Percentiles rank a stretch among this genome's conserved stretches.
Conservation (phyloP, 2,888 invertebrate genomes). For the Nemotelus nigrinus region DNA sequence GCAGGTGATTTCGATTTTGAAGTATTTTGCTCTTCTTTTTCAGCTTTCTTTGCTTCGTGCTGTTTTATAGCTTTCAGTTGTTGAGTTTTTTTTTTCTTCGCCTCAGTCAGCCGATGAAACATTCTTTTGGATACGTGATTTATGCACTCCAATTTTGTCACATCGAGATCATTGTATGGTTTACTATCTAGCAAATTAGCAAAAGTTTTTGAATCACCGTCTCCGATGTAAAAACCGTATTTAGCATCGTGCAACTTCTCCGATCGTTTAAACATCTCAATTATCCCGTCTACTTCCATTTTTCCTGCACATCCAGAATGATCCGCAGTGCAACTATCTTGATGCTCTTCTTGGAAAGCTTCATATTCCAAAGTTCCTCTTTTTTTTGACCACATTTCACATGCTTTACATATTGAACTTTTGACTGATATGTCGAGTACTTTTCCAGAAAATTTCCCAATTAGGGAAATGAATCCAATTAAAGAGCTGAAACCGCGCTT, state of each 20-base stretch:
- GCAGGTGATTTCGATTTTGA: not conserved
- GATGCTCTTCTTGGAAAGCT: constrained; percentile 12
- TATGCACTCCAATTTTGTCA: constrained; percentile 10
- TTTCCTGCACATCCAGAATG: constrained; percentile 23
- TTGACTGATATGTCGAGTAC: constrained; percentile 25
- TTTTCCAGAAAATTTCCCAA: constrained; percentile 29
- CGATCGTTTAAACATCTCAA: constrained; percentile 1
- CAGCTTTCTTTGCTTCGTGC: not conserved
- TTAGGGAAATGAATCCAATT: constrained; percentile 25
- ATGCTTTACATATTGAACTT: not conserved
- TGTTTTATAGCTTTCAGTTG: constrained; percentile 2
- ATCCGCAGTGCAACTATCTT: constrained; percentile 15
- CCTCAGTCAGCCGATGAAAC: constrained; percentile 7
- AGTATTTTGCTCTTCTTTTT: not conserved
- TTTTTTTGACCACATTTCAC: constrained; percentile 12
- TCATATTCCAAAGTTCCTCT: constrained; percentile 21
- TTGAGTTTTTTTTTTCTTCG: constrained; percentile 7
- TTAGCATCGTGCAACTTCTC: constrained; percentile 12
- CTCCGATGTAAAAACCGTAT: constrained; percentile 8
- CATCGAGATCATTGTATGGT: not conserved
- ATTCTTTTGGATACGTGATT: constrained; percentile 9
- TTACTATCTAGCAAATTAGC: not conserved
- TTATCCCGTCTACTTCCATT: constrained; percentile 34
- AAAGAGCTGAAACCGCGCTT: constrained; percentile 39
- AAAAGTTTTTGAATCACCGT: constrained; percentile 9